Evolutionary conservation across 2,888 invertebrate genomes (phyloP), one percentile per base, ranked within the genome.

Genomic region (Ochlodes sylvanus): DNA sequence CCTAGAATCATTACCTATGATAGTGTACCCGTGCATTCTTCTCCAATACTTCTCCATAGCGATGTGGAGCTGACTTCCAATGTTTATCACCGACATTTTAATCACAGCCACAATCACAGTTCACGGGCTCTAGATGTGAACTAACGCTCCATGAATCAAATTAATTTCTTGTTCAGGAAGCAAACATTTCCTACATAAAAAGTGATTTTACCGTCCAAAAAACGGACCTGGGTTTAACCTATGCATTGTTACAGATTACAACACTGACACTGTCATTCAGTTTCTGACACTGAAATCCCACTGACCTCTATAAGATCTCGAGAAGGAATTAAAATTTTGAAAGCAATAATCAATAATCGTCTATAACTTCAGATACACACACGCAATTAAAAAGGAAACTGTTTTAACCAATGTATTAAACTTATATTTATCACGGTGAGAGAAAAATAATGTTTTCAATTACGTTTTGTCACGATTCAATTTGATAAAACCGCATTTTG

Each of bases 1-100:
- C 14, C 0, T 32, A n/a, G 7, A n/a, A n/a, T 27, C 15, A 42
- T 17, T 83, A 92, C 92, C 91, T 67, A 92, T 77, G 19, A 86
- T 80, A 0, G 78, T 81, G 54, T 92, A 92, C 72, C 92, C 92
- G 32, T 88, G 79, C 76, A 86, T 76, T 70, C 80, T 85, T 72
- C 84, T 82, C 75, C 82, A 80, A 14, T 80, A 77, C 70, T 86
- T 89, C 42, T 84, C 84, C 7, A 90, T 68, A 1, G 79, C 75
- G 42, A 84, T 73, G 62, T 87, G 89, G 15, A 90, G 70, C 0
- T 62, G 75, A 0, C 79, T 73, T 27, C 80, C 81, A 73, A 87
- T 79, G 21, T 71, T 75, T 10, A 69, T 38, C 1, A 72, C 21
- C 7, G 73, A 70, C 75, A 75, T 76, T 5, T 42, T 27, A 34